Percentiles rank a stretch among this genome's conserved stretches.
phyloP scores from a whole-genome alignment of 2,113 vertebrate genomes.

The Leucopternis melanops region DNA sequence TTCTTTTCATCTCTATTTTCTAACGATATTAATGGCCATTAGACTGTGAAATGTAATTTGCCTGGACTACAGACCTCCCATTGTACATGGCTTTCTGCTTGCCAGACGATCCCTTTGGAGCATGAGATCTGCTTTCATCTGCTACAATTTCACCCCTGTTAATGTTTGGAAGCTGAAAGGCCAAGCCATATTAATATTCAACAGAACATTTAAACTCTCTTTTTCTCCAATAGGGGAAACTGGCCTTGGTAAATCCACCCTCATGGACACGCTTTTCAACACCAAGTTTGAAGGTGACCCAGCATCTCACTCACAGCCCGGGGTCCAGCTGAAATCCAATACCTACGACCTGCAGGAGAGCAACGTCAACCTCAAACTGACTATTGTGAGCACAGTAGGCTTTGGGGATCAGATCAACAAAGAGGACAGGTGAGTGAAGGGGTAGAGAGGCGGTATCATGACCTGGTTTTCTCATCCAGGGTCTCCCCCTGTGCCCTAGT shows the following conservation, averaged over 20 bases:
- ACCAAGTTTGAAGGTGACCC: constrained; percentile 95
- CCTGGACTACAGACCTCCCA: constrained; percentile 10
- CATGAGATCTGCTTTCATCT: constrained; percentile 34
- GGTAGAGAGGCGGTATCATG: fast-evolving
- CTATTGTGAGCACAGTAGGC: constrained; percentile 89
- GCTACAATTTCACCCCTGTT: constrained; percentile 40
- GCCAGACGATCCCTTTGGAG: constrained; percentile 1
- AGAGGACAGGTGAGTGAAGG: constrained; percentile 85
- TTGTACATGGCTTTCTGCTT: constrained; percentile 42
- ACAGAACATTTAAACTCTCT: neutral
- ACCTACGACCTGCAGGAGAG: constrained; percentile 96
- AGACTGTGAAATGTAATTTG: constrained; percentile 53
- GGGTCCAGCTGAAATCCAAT: constrained; percentile 90
- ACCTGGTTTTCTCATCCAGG: neutral
- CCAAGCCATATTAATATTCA: neutral
- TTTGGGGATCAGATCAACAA: constrained; percentile 98
- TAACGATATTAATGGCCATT: constrained; percentile 6
- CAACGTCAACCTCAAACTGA: constrained; percentile 92
- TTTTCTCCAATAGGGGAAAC: constrained; percentile 83
- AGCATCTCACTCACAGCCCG: constrained; percentile 89
- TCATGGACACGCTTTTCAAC: constrained; percentile 98
- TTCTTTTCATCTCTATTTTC: constrained; percentile 32
- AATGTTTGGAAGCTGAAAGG: constrained; percentile 23
- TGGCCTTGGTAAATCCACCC: constrained; percentile 93
- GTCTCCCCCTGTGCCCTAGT: neutral